Evolutionary conservation across 2,113 vertebrate species (phyloP).

Genomic region (Notarius lentiginosus): DNA sequence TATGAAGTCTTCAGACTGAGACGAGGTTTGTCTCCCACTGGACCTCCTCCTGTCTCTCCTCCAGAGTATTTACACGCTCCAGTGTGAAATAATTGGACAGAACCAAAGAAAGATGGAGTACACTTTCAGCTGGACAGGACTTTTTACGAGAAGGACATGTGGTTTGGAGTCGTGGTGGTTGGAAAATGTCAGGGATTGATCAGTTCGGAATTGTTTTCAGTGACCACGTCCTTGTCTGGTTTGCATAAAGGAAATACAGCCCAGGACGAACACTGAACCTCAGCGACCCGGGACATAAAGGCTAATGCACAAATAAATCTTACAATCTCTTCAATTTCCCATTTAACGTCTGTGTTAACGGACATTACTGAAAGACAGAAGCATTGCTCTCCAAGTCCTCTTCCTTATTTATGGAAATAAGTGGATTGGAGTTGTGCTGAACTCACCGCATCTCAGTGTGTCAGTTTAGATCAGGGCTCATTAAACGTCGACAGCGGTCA

Average conservation of each 20-base stretch:
- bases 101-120: constrained; percentile 24
- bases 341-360: background rate
- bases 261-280: background rate
- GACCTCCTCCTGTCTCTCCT: constrained; percentile 23
- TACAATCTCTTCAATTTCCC: background rate
- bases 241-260: background rate
- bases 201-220: constrained; percentile 13
- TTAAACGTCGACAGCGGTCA: background rate
- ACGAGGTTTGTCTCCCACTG: background rate
- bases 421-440: background rate
- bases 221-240: constrained; percentile 7
- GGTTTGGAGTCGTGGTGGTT: constrained; percentile 8
- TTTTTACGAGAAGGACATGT: constrained; percentile 5
- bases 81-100: constrained; percentile 45
- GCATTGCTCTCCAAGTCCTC: background rate
- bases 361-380: background rate
- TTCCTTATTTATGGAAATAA: background rate
- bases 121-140: background rate
- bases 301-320: background rate
- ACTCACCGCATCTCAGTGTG: background rate
- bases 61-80: constrained; percentile 32
- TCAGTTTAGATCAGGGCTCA: background rate
- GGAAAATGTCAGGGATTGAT: constrained; percentile 33
- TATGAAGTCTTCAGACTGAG: constrained; percentile 10
- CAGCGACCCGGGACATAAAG: background rate